Percentiles rank a stretch among this genome's conserved stretches.
Evolutionary conservation across 2,113 vertebrate species (phyloP).

Genomic region (Corythornis cristatus): DNA sequence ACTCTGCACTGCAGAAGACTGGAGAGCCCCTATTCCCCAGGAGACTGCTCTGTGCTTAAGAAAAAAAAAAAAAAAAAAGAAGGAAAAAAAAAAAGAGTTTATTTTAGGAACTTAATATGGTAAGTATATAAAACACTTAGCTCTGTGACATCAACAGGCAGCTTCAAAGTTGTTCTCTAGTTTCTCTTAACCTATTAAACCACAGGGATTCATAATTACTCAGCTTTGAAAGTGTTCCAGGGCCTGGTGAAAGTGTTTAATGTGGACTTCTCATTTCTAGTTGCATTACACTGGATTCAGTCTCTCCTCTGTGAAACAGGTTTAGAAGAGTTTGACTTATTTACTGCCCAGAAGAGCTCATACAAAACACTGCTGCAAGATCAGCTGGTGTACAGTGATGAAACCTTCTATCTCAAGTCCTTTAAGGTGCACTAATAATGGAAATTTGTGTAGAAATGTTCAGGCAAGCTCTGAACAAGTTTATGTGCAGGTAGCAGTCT

Average conservation of each 20-base stretch:
- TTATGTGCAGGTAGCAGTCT: not conserved
- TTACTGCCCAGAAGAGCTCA: not conserved
- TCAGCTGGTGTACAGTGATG: not conserved
- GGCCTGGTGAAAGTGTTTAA: constrained; percentile 42
- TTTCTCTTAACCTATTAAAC: constrained; percentile 52
- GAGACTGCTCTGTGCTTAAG: not conserved
- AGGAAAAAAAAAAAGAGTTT: not conserved
- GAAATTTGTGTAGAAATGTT: not conserved
- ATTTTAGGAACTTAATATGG: constrained; percentile 46
- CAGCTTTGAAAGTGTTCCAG: constrained; percentile 37
- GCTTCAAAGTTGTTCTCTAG: constrained; percentile 43
- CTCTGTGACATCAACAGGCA: constrained; percentile 32
- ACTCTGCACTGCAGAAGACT: not conserved
- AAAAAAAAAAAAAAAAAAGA: not conserved
- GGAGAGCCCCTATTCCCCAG: not conserved
- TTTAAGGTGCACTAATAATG: not conserved
- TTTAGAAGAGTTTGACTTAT: constrained; percentile 2
- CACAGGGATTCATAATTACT: constrained; percentile 11
- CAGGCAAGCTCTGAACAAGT: not conserved
- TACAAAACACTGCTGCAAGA: not conserved
- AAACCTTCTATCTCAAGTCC: not conserved
- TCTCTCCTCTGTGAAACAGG: not conserved
- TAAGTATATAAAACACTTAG: constrained; percentile 48
- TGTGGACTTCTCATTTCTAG: constrained; percentile 28
- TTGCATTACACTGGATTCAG: not conserved